phyloP scores from a whole-genome alignment of 2,888 invertebrate genomes.

The Perdita meconis region DNA sequence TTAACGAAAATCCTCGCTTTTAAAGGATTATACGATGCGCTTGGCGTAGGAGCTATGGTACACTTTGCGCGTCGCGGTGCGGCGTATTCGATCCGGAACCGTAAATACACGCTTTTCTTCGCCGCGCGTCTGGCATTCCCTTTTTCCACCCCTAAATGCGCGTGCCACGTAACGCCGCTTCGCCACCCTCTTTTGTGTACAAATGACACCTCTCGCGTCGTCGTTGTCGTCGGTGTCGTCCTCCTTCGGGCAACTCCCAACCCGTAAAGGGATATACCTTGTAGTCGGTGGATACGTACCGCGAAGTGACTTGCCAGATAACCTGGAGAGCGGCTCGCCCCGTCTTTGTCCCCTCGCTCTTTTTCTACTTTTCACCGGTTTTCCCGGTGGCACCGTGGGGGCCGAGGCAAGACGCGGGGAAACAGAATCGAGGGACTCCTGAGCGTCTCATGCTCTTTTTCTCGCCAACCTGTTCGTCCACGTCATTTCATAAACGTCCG shows the following conservation, averaged over 20 bases:
- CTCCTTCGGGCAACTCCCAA: slow-evolving; percentile 46
- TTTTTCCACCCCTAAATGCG: slow-evolving; percentile 35
- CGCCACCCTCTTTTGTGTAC: slow-evolving; percentile 62
- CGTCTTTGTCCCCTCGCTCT: neutral
- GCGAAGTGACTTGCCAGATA: slow-evolving; percentile 48
- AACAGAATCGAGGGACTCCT: neutral
- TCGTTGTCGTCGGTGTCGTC: slow-evolving; percentile 18
- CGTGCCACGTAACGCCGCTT: slow-evolving; percentile 45
- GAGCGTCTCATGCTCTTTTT: neutral
- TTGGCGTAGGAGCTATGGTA: neutral
- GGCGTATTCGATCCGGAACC: slow-evolving; percentile 8
- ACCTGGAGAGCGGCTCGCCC: slow-evolving; percentile 22
- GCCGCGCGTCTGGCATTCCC: slow-evolving; percentile 35
- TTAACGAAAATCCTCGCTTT: too few species aligned
- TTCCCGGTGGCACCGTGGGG: neutral
- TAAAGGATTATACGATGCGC: too few species aligned
- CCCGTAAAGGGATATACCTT: slow-evolving; percentile 58
- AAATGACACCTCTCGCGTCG: slow-evolving; percentile 63
- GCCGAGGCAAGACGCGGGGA: neutral
- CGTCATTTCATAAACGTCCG: neutral
- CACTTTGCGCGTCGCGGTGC: neutral
- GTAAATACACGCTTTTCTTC: slow-evolving; percentile 50
- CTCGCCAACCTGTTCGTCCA: neutral
- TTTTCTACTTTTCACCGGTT: slow-evolving; percentile 15
- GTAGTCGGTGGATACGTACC: slow-evolving; percentile 48